Evolutionary conservation across 1,140 invertebrate species (phyloP), one percentile per base, ranked within the genome.

Genomic region (Neodiprion fabricii): DNA sequence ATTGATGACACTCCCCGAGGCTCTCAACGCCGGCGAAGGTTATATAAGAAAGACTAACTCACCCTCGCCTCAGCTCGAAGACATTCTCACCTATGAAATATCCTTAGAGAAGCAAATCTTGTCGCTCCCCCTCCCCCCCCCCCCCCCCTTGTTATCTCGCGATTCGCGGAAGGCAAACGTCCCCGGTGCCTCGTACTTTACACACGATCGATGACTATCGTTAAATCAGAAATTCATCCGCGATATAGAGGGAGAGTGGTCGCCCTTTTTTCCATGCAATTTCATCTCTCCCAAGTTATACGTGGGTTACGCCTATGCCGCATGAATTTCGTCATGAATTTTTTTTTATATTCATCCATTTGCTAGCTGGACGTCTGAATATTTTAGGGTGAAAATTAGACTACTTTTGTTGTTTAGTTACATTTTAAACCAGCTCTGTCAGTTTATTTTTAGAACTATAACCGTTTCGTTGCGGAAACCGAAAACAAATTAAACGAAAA

Each of bases 61-160:
- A 61, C n/a, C n/a, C 53, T 61, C 11, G 11, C 5, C 53, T 40
- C 28, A 40, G n/a, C 53, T 17, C 53, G 11, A 9, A 61, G n/a
- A 61, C 9, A 61, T 61, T 61, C 53, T 61, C 53, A 61, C 53
- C 53, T 61, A 61, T 61, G 53, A 61, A 61, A 61, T 61, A 61
- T 61, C 11, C 11, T 17, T 61, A 14, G 11, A 17, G 8, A 17
- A 14, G 11, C 53, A 14, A 14, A 12, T 12, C n/a, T 61, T 12
- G n/a, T 12, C 53, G 11, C 53, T 7, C n/a, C 17, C 17, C 17
- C 17, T 21, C 17, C 17, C 0, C 17, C 17, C 17, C 17, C 17
- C 17, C 17, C 17, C 53, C 11, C 4, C n/a, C 9, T 61, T 61
- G 53, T 61, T 61, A 61, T 61, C 53, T 61, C 53, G 28, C 28